phyloP scores from a whole-genome alignment of 2,113 vertebrate species.

The Hypanus sabinus region DNA sequence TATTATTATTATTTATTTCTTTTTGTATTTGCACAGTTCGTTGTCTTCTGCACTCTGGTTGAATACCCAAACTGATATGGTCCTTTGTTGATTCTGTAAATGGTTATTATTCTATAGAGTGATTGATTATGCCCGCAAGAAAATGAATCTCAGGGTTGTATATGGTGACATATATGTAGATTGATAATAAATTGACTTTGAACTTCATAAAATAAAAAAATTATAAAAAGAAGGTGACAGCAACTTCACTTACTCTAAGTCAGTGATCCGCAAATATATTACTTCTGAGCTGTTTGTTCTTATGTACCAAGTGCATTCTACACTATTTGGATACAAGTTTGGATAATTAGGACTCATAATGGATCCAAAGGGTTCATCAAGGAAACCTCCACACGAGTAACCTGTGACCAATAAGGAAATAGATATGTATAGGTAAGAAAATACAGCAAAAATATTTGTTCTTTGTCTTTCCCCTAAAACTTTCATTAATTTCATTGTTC shows the following conservation, averaged over 20 bases:
- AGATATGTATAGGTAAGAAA: background rate
- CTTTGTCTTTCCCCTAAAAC: background rate
- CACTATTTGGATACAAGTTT: constrained; percentile 52
- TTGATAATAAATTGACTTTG: no score
- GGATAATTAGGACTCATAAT: constrained; percentile 74
- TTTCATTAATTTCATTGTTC: background rate
- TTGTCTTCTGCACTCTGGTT: no score
- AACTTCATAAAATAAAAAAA: no score
- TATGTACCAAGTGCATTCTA: constrained; percentile 72
- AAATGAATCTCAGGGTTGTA: no score
- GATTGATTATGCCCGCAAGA: no score
- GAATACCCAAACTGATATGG: no score
- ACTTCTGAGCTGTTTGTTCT: constrained; percentile 54
- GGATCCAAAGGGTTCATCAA: constrained; percentile 54
- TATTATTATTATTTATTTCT: no score
- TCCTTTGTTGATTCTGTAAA: no score
- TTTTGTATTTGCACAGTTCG: no score
- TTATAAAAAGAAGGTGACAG: background rate
- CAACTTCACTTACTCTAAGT: constrained; percentile 66
- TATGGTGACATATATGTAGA: no score
- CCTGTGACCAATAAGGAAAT: constrained; percentile 42
- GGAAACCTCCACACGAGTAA: constrained; percentile 59
- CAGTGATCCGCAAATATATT: constrained; percentile 61
- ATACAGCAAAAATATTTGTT: background rate
- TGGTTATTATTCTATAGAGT: no score